Evolutionary conservation across 2,113 vertebrate species (phyloP), one percentile per base, ranked within the genome.

Genomic region (Cygnus atratus): DNA sequence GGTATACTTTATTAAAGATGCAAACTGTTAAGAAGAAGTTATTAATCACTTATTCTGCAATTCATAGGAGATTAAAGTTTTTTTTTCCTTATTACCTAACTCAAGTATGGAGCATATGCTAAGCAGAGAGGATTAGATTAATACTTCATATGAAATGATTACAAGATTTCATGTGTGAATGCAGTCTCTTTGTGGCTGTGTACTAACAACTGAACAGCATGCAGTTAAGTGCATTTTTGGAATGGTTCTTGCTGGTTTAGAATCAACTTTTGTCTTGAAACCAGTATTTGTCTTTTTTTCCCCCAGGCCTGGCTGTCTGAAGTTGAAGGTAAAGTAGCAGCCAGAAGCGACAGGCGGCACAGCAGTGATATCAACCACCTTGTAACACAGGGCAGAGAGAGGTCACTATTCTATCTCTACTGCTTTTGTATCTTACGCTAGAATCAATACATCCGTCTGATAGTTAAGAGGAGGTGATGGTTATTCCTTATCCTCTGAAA

Each of bases 321-420:
- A 98, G 99, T 99, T 91, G 99, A 99, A 98, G 99, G 99, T 50
- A 99, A 99, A 98, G 98, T 99, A 87, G 98, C 98, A 92, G 98
- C 98, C 90, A 98, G 99, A 97, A 98, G 98, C 80, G 99, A 99
- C 97, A 95, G 99, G 90, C 96, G 99, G 93, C 98, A 99, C 97
- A 99, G 99, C 95, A 98, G 99, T n/a, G 99, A 99, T 57, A 98
- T 98, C 98, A 99, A 99, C 97, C 99, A 99, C 94, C 98, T 99
- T 41, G 98, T 99, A 44, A 99, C 99, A 68, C 99, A 99, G 86
- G 99, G 99, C 97, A 98, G 99, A 98, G 99, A 99, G 98, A 99
- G 99, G 99, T 99, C 84, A 88, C 63, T 97, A 28, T 91, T 96
- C 93, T 92, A 29, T 95, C 84, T 89, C 28, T 90, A 35, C 71